These are phyloP conservation scores for Brachionus manjavacas DNA, from an alignment of 1,140 invertebrate species.

Conservation along the genomic window DNA sequence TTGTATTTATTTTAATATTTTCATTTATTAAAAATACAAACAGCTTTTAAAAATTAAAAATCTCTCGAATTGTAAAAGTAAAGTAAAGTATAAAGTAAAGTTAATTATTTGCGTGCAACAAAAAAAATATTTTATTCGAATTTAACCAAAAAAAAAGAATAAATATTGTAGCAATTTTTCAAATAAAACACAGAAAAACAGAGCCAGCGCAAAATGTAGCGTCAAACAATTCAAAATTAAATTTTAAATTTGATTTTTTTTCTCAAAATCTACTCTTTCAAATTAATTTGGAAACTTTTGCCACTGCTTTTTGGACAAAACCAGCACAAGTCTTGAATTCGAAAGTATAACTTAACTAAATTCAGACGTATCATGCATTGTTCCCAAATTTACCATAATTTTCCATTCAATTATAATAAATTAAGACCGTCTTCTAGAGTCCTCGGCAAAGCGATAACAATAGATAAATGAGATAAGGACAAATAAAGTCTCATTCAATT, in stretches of 20 bases:
- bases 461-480: slow-evolving; percentile 21
- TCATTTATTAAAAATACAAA: too few relatives aligned
- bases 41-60: too few relatives aligned
- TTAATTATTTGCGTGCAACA: not conserved
- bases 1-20: too few relatives aligned
- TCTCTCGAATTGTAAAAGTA: not conserved
- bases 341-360: not conserved
- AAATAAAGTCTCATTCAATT: not conserved
- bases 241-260: not conserved
- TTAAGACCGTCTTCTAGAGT: not conserved
- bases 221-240: not conserved
- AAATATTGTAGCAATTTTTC: not conserved
- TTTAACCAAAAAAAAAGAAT: too few relatives aligned
- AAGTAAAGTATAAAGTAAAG: not conserved
- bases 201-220: not conserved
- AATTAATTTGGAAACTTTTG: not conserved
- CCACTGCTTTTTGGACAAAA: not conserved
- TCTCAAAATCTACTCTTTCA: not conserved
- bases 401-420: not conserved
- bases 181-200: not conserved
- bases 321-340: not conserved
- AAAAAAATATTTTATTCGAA: not conserved
- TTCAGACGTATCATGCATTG: not conserved
- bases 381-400: not conserved
- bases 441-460: not conserved